Evolutionary conservation across 2,113 vertebrate species (phyloP), one percentile per base, ranked within the genome.

Genomic region (Strigops habroptila): DNA sequence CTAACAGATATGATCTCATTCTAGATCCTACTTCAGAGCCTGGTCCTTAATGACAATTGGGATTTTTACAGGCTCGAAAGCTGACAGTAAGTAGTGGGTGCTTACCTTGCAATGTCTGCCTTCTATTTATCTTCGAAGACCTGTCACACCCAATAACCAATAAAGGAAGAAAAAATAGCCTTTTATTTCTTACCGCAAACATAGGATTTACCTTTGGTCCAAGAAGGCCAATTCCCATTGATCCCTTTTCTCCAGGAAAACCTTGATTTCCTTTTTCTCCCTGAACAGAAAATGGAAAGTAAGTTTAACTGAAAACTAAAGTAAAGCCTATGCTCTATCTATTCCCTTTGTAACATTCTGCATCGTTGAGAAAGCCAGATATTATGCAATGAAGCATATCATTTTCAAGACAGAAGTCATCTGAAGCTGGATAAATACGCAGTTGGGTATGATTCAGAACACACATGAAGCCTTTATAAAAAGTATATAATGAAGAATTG

Each of bases 241-340:
- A 81, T 27, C 99, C 99, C 35, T 99, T 98, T 53, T 91, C 96
- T 33, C 99, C 99, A 69, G 95, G 43, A 44, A 91, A 84, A 16
- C 99, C 98, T 90, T 95, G 97, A 97, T 98, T 98, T 48, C 99
- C 99, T 87, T 97, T 97, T 33, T 99, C 98, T 81, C 99, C 99
- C 98, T 99, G 43, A 46, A 94, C 1, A 91, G 14, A 48, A 96
- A 37, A 88, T 5, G 13, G 53, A 63, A 85, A 77, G 73, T 18
- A 44, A 19, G 12, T 79, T 93, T 76, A 82, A 92, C 18, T 51
- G 23, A 88, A 85, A 85, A 90, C 46, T 10, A 75, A 77, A 75
- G 41, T 60, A 74, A 90, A 74, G 48, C 60, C 52, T 86, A 6
- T 35, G 43, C 25, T 84, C 12, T 69, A 37, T 81, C 27, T 55